phyloP scores from a whole-genome alignment of 1,140 invertebrate species.

The Ylistrum balloti region DNA sequence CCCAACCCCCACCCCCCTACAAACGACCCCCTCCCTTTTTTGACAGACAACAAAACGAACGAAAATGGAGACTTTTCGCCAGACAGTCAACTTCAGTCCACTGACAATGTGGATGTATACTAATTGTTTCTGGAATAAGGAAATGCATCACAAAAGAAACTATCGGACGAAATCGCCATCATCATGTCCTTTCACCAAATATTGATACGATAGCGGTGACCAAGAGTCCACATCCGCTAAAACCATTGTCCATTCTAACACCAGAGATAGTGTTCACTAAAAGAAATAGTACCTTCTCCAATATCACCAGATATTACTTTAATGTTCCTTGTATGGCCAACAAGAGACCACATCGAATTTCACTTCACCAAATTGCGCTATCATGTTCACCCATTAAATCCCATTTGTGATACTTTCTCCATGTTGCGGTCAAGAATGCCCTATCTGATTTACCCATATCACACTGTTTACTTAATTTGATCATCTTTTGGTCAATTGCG shows the following conservation, averaged over 20 bases:
- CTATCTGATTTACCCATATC: constrained; percentile 3
- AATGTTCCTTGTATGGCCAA: neutral
- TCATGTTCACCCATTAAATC: constrained; percentile 1
- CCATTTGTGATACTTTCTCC: neutral
- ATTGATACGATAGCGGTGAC: neutral
- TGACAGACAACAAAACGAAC: no score
- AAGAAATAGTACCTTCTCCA: neutral
- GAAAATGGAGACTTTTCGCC: no score
- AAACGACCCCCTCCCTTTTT: no score
- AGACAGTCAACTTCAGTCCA: no score
- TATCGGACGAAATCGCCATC: neutral
- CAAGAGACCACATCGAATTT: constrained; percentile 6
- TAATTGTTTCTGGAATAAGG: neutral
- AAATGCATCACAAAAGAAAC: no score
- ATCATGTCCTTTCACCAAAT: neutral
- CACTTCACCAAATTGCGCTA: neutral
- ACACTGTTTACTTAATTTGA: constrained; percentile 21
- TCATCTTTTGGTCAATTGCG: constrained; percentile 10
- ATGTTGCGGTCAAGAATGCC: neutral
- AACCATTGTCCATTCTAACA: neutral
- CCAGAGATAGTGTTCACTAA: neutral
- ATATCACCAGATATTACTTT: neutral
- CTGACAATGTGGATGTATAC: no score
- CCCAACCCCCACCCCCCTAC: no score
- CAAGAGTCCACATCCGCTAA: neutral